Evolutionary conservation across 23 tunicate genomes (phyloP), one percentile per base, ranked within the genome.

Genomic region (Diplosoma virens): DNA sequence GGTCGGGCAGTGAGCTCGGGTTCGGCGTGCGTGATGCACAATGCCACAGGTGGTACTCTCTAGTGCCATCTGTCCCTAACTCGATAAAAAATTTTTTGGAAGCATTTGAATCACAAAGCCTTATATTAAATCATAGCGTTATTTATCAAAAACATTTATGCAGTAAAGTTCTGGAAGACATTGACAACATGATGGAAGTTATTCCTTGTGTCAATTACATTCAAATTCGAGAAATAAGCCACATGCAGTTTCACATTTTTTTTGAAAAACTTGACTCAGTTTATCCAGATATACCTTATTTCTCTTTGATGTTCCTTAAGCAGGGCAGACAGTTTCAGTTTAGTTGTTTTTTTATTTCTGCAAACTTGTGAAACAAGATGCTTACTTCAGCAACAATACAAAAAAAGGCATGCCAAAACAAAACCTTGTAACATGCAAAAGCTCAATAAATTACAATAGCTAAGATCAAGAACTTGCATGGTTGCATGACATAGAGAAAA

Each of bases 71-170:
- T n/a, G n/a, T n/a, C n/a, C n/a, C n/a, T n/a, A n/a, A n/a, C n/a
- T n/a, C n/a, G n/a, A n/a, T n/a, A n/a, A n/a, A n/a, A n/a, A n/a
- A n/a, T n/a, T n/a, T n/a, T n/a, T n/a, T n/a, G n/a, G n/a, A n/a
- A n/a, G n/a, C n/a, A n/a, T n/a, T n/a, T n/a, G n/a, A n/a, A n/a
- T n/a, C n/a, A n/a, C n/a, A n/a, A n/a, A n/a, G n/a, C n/a, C n/a
- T n/a, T n/a, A n/a, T n/a, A n/a, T n/a, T n/a, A n/a, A n/a, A n/a
- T n/a, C n/a, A 75, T 55, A 56, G 80, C 33, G 29, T 75, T 11
- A 58, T 75, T 33, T 68, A 75, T 58, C 80, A 75, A 33, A 68
- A 75, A 55, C 56, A 75, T 35, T 54, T 75, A 48, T 75, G 80
- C 71, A 35, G 29, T 33, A 76, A 59, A 76, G 81, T 76, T 58